These are phyloP conservation scores for Megaceryle torquata DNA, from an alignment of 2,113 vertebrate genomes.

Conservation along the genomic window DNA sequence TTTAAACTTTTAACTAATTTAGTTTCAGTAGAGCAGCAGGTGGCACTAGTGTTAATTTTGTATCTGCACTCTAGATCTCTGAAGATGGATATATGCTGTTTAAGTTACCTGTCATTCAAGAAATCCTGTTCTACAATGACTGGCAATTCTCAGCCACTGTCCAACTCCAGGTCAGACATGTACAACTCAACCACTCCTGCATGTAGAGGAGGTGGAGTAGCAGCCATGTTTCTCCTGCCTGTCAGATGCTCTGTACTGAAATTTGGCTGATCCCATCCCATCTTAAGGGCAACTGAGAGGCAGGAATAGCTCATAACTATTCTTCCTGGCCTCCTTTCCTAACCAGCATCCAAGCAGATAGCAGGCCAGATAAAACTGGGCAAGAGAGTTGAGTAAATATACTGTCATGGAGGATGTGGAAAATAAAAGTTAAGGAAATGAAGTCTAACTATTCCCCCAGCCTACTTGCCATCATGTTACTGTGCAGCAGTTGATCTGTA, in stretches of 20 bases:
- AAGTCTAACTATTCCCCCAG: neutral
- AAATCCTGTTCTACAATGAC: neutral
- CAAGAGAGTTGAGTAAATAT: neutral
- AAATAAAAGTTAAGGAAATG: neutral
- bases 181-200: neutral
- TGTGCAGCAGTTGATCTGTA: neutral
- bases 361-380: neutral
- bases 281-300: neutral
- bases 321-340: neutral
- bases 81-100: fast-evolving
- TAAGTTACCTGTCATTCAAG: neutral
- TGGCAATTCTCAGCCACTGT: neutral
- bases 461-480: fast-evolving
- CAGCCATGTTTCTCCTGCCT: neutral
- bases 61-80: neutral
- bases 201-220: neutral
- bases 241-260: neutral
- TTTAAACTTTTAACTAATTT: neutral
- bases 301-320: neutral
- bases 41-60: neutral
- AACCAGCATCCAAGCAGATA: neutral
- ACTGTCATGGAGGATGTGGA: neutral
- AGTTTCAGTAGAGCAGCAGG: conserved; percentile 11
- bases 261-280: neutral
- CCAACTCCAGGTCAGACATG: fast-evolving